Evolutionary conservation across 2,888 invertebrate genomes (phyloP), one percentile per base, ranked within the genome.

Genomic region (Ferrisia virgata): DNA sequence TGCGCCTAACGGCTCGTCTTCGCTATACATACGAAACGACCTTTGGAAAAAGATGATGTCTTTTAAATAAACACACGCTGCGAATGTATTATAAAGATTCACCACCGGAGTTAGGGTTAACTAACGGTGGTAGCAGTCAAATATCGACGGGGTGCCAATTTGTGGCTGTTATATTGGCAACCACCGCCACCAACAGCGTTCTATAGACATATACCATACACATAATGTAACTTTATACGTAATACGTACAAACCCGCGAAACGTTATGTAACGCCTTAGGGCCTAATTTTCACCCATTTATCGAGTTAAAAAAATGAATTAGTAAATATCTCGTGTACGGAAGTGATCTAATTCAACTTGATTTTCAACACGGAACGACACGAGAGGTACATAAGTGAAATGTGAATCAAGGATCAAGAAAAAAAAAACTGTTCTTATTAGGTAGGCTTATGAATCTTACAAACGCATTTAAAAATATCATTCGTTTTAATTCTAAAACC

Each of bases 81-180:
- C 8, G 81, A 53, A 33, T 64, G 58, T 53, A 40, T 64, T 80
- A 81, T 81, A 81, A 81, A 81, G 81, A 81, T n/a, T 81, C 36
- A 47, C 39, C 64, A 36, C n/a, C n/a, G n/a, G n/a, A n/a, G n/a
- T n/a, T n/a, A 72, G 81, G 82, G 82, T 82, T 82, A 82, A 82
- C 82, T 82, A 82, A 82, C 82, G 82, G 43, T 82, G 43, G 82
- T 82, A 82, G 82, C 82, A 82, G 69, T 82, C 82, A 82, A 72
- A 72, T 82, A 72, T 43, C 82, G 31, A 33, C 82, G 72, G 82
- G 82, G 82, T 72, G 69, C 82, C 82, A 82, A 82, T 82, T 82
- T 82, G 82, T 82, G 82, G 82, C 39, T 72, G 76, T 82, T 82
- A 82, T 82, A 82, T 82, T 82, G 36, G 82, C 82, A 82, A 39